These are phyloP conservation scores for Seriola rivoliana DNA, from an alignment of 2,113 vertebrate genomes.

Conservation along the genomic window DNA sequence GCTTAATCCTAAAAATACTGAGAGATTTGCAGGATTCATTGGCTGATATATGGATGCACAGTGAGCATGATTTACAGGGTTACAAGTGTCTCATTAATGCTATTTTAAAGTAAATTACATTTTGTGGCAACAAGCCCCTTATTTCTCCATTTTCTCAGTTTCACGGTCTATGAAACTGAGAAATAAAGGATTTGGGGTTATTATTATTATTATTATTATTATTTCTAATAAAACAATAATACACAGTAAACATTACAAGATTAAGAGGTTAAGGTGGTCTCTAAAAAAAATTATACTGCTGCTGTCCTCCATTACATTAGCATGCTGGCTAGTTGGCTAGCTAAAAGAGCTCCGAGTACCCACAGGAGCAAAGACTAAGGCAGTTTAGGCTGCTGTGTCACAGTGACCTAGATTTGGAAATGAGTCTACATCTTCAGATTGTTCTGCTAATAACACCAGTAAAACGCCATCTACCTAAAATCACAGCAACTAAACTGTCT, in stretches of 20 bases:
- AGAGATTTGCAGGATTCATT: background rate
- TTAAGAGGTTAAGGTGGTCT: background rate
- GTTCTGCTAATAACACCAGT: background rate
- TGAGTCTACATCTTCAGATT: background rate
- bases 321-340: background rate
- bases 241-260: background rate
- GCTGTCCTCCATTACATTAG: background rate
- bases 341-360: background rate
- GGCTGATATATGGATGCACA: too few species aligned
- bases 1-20: background rate
- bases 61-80: too few species aligned
- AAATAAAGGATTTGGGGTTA: background rate
- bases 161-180: background rate
- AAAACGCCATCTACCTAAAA: background rate
- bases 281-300: too few species aligned
- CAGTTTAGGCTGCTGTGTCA: constrained; percentile 11
- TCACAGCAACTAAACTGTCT: background rate
- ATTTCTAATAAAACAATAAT: too few species aligned
- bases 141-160: background rate
- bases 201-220: background rate
- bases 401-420: constrained; percentile 34
- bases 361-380: background rate
- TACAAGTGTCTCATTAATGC: too few species aligned
- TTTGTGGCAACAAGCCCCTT: background rate
- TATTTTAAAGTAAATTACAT: too few species aligned